phyloP scores from a whole-genome alignment of 2,113 vertebrate species.

The Bufo bufo region DNA sequence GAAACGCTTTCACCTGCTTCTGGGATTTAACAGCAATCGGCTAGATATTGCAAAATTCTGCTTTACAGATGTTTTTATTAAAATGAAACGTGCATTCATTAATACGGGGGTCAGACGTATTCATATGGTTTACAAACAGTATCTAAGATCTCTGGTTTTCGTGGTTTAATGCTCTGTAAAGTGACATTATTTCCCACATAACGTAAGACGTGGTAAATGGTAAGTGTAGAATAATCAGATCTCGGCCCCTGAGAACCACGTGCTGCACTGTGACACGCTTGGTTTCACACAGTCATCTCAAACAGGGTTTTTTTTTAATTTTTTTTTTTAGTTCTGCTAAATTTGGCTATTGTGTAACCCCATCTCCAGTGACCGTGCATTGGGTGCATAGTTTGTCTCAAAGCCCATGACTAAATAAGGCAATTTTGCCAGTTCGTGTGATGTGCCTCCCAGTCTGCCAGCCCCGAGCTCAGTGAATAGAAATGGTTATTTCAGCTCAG shows the following conservation, averaged over 20 bases:
- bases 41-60: too few relatives aligned
- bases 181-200: not conserved
- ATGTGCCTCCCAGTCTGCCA: slow-evolving; percentile 51
- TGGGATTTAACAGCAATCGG: too few relatives aligned
- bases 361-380: slow-evolving; percentile 58
- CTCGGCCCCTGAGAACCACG: not conserved
- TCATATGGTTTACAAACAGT: too few relatives aligned
- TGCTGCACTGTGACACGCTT: not conserved
- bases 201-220: not conserved
- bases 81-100: too few relatives aligned
- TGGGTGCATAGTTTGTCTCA: not conserved
- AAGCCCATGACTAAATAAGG: slow-evolving; percentile 67
- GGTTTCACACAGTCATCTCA: not conserved
- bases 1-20: too few relatives aligned
- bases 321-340: not conserved
- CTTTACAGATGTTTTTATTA: too few relatives aligned
- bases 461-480: slow-evolving; percentile 57
- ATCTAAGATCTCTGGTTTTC: too few relatives aligned
- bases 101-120: too few relatives aligned
- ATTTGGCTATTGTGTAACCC: slow-evolving; percentile 25
- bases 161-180: too few relatives aligned
- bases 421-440: slow-evolving; percentile 47
- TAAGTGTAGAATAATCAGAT: not conserved
- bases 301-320: not conserved
- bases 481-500: slow-evolving; percentile 65